Percentiles rank a stretch among this genome's conserved stretches.
Conservation (phyloP, 2,797 vertebrate genomes). For the Sparus aurata region DNA sequence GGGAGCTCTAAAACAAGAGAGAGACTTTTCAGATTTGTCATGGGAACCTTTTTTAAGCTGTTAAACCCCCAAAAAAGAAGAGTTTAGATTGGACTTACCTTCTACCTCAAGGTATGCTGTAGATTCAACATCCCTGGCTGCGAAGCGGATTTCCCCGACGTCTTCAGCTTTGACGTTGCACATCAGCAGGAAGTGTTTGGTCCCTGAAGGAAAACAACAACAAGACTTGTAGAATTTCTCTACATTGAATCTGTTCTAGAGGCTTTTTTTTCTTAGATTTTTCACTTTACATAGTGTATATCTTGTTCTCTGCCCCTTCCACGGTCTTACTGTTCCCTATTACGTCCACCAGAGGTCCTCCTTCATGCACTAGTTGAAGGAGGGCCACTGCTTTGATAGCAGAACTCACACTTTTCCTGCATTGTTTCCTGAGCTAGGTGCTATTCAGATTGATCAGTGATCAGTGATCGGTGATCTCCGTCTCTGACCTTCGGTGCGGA, state of each 20-base stretch:
- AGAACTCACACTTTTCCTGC: not conserved
- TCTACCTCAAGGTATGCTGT: constrained; percentile 89
- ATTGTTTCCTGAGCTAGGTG: not conserved
- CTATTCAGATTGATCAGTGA: not conserved
- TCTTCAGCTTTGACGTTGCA: constrained; percentile 89
- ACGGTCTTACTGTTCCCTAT: not conserved
- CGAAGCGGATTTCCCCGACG: constrained; percentile 90
- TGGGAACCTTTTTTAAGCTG: not conserved
- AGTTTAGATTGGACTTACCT: constrained; percentile 78
- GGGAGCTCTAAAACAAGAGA: constrained; percentile 76
- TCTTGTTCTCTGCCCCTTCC: constrained; percentile 3
- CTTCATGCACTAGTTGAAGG: not conserved
- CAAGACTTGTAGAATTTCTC: not conserved
- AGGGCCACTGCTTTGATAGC: too few relatives aligned
- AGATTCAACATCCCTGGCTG: constrained; percentile 85
- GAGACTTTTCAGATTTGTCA: not conserved
- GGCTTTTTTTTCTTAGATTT: not conserved
- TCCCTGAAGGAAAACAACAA: constrained; percentile 80
- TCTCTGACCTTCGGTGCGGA: constrained; percentile 90
- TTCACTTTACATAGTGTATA: not conserved
- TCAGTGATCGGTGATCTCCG: not conserved
- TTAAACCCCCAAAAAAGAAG: not conserved
- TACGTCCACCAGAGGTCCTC: constrained; percentile 15
- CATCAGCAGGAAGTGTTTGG: constrained; percentile 92
- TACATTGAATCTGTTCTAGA: not conserved